Evolutionary conservation across 2,797 vertebrate species (phyloP).

Genomic region (Falco biarmicus): DNA sequence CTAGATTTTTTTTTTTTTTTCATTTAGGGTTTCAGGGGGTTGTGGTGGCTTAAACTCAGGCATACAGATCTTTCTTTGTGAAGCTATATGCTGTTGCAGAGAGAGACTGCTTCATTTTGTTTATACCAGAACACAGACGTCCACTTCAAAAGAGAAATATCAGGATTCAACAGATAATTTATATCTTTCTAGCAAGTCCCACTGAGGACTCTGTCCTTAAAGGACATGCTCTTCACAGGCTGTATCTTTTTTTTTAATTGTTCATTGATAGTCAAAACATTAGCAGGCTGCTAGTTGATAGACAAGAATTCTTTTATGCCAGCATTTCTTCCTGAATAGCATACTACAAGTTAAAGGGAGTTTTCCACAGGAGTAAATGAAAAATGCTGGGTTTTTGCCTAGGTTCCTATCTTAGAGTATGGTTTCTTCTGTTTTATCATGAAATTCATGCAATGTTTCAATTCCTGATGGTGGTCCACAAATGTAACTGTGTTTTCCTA

Average conservation of each 20-base stretch:
- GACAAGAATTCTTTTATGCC: background rate
- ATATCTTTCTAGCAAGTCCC: background rate
- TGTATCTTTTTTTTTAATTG: background rate
- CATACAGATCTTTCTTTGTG: background rate
- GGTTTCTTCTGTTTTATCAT: background rate
- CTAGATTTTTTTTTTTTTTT: background rate
- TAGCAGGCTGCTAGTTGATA: background rate
- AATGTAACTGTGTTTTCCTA: background rate
- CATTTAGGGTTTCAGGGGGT: background rate
- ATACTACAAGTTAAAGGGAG: background rate
- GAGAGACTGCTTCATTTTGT: background rate
- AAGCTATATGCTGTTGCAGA: background rate
- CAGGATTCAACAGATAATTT: slow-evolving; percentile 36
- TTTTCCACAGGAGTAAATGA: background rate
- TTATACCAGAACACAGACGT: background rate
- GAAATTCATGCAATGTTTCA: background rate
- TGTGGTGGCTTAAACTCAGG: background rate
- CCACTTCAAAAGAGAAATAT: slow-evolving; percentile 37
- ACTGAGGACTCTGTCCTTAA: slow-evolving; percentile 31
- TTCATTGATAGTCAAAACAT: background rate
- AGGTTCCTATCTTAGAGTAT: background rate
- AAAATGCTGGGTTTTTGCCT: background rate
- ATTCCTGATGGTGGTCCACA: background rate
- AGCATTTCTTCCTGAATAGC: background rate
- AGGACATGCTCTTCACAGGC: background rate